Evolutionary conservation across 1,140 invertebrate genomes (phyloP).

Genomic region (Papilio helenus): DNA sequence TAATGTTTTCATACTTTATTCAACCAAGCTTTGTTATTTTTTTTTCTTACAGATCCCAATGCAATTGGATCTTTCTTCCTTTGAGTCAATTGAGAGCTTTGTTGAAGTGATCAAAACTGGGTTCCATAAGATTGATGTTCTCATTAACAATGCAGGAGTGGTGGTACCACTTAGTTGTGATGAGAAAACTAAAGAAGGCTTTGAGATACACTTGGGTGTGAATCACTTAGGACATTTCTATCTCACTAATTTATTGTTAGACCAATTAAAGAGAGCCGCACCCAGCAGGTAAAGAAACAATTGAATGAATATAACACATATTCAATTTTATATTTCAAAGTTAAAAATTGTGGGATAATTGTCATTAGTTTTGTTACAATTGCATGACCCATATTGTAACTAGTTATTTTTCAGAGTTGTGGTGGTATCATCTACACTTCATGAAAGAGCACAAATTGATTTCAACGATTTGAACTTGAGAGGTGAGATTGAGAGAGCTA

Average conservation of each 20-base stretch:
- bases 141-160: slow-evolving; percentile 96
- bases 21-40: neutral
- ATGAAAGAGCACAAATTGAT: slow-evolving; percentile 84
- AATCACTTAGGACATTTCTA: slow-evolving; percentile 94
- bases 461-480: slow-evolving; percentile 86
- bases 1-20: neutral
- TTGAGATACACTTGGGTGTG: slow-evolving; percentile 90
- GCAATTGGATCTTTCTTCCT: slow-evolving; percentile 87
- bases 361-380: too few species aligned
- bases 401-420: slow-evolving; percentile 78
- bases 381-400: neutral
- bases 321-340: too few species aligned
- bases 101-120: slow-evolving; percentile 84
- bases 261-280: slow-evolving; percentile 81
- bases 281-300: slow-evolving; percentile 81
- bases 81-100: slow-evolving; percentile 89
- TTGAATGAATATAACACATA: neutral
- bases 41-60: slow-evolving; percentile 85
- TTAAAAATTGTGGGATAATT: too few species aligned
- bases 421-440: slow-evolving; percentile 82
- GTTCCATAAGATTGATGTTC: slow-evolving; percentile 87
- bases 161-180: slow-evolving; percentile 84
- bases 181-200: slow-evolving; percentile 88
- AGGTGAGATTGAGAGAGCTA: slow-evolving; percentile 72
- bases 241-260: slow-evolving; percentile 90